Evolutionary conservation across 2,888 invertebrate genomes (phyloP), one percentile per base, ranked within the genome.

Genomic region (Drosophila nr. perissopoda): DNA sequence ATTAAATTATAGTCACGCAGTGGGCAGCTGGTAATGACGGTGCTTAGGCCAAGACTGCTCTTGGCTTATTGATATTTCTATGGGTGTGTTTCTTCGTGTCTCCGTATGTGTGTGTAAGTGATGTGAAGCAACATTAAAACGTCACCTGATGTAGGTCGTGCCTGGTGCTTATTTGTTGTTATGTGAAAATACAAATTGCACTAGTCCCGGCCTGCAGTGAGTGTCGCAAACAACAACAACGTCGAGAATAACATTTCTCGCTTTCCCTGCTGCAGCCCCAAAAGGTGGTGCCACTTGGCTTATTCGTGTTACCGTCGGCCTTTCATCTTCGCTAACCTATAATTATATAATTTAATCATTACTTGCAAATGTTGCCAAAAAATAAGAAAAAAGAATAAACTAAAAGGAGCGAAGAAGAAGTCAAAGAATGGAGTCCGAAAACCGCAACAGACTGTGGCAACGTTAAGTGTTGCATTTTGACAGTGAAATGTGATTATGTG

Each of bases 141-240:
- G 81, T 81, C 92, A 91, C 89, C 88, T 91, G 91, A 89, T 89
- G 93, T 94, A 94, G 95, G 94, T 93, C 94, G 94, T 94, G 94
- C 91, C 93, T 93, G 92, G 94, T 94, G 94, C 94, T 94, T 92
- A 92, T 94, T 94, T 94, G 94, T 93, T 92, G 90, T 91, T 92
- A 92, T 92, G 92, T 91, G 85, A 78, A 70, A 86, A 91, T 94
- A 81, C 94, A 95, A 93, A 95, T 95, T 95, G 95, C 95, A 95
- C 95, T 94, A 94, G 94, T 94, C 95, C 94, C 95, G 95, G 95
- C 95, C 95, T 95, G 94, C 95, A 92, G 83, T 88, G 83, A 83
- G 74, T 92, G 92, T 82, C 92, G 68, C 79, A 77, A 65, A 54
- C 89, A 88, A 79, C 42, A 52, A 21, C 49, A 34, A 16, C 4